A percentile compares a stretch with the other conserved stretches of the same genome.
Evolutionary conservation across 2,888 invertebrate genomes (phyloP).

Genomic region (Crepidodera aurea): DNA sequence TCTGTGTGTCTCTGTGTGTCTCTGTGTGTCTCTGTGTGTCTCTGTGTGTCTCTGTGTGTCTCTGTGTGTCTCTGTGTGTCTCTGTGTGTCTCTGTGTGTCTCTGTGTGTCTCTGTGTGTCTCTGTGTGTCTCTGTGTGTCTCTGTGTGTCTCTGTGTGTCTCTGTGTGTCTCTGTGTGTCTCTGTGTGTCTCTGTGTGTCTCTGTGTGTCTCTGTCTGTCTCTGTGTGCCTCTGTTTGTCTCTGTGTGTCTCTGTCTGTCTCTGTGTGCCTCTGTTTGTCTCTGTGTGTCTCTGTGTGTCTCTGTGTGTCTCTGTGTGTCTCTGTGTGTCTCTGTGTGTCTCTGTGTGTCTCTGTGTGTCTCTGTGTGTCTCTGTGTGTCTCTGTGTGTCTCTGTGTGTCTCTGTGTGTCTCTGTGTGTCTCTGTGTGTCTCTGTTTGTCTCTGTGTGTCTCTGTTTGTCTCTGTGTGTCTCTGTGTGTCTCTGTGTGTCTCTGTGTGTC

Average conservation of each 20-base stretch:
- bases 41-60: background rate
- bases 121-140: background rate
- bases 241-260: too few species aligned
- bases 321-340: background rate
- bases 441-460: too few species aligned
- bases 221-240: too few species aligned
- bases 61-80: background rate
- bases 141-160: background rate
- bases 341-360: background rate
- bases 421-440: too few species aligned
- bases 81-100: background rate
- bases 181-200: background rate
- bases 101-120: background rate
- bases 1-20: background rate
- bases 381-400: background rate
- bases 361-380: background rate
- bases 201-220: background rate
- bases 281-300: background rate
- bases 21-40: background rate
- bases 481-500: background rate
- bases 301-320: background rate
- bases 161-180: background rate
- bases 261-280: too few species aligned
- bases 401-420: background rate
- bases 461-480: background rate